phyloP scores from a whole-genome alignment of 1,140 invertebrate species.

The Cotesia vestalis region DNA sequence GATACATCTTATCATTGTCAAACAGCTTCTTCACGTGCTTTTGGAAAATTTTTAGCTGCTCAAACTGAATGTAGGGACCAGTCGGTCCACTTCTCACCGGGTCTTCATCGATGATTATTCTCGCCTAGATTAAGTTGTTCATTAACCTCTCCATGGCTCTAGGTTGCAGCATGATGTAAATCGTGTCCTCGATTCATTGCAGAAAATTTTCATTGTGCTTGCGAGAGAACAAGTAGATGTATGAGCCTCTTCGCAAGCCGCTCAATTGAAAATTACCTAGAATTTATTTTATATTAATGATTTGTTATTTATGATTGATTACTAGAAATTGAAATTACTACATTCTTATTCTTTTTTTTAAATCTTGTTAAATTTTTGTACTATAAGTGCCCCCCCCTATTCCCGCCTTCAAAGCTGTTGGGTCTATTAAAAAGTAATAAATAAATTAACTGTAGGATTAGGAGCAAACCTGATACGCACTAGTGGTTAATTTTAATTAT shows the following conservation, averaged over 20 bases:
- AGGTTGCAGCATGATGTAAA: conserved; percentile 82
- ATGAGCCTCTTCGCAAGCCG: too few relatives aligned
- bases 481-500: conserved; percentile 38
- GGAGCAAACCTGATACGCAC: conserved; percentile 88
- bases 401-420: too few relatives aligned
- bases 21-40: conserved; percentile 75
- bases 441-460: conserved; percentile 87
- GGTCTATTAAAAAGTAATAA: conserved; percentile 75
- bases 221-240: conserved; percentile 78
- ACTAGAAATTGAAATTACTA: too few relatives aligned
- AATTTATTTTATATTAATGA: too few relatives aligned
- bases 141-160: conserved; percentile 80
- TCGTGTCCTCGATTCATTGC: conserved; percentile 96
- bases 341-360: too few relatives aligned
- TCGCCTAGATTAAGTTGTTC: conserved; percentile 85
- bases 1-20: conserved; percentile 81
- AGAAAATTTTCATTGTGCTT: conserved; percentile 85
- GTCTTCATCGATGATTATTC: conserved; percentile 89
- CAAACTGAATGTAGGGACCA: conserved; percentile 91
- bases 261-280: too few relatives aligned
- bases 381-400: too few relatives aligned
- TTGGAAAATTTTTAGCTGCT: conserved; percentile 79
- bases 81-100: conserved; percentile 75
- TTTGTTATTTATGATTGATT: too few relatives aligned
- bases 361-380: too few relatives aligned